Percentiles rank a stretch among this genome's conserved stretches.
Conservation (phyloP, 1,140 invertebrate species). For the Eriosoma lanigerum region DNA sequence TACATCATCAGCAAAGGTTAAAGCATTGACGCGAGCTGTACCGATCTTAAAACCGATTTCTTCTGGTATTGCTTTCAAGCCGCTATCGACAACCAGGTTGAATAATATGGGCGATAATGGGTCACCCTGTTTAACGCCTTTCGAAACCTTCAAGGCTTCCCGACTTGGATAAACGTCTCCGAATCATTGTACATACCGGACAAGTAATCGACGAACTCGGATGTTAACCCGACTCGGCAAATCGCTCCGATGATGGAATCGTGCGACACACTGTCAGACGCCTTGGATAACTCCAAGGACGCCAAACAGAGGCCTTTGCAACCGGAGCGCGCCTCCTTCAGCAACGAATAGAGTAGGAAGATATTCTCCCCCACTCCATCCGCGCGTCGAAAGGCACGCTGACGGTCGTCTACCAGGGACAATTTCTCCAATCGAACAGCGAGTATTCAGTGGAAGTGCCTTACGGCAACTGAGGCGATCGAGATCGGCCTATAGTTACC, state of each 20-base stretch:
- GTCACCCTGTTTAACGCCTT: constrained; percentile 57
- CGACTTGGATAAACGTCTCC: background rate
- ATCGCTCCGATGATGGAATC: background rate
- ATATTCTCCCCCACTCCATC: constrained; percentile 52
- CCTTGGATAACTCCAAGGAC: constrained; percentile 55
- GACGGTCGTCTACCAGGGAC: background rate
- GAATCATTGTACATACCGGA: background rate
- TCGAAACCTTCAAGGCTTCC: constrained; percentile 48
- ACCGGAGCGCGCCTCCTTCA: background rate
- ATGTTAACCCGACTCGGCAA: constrained; percentile 49
- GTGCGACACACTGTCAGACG: constrained; percentile 57
- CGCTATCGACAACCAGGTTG: constrained; percentile 55
- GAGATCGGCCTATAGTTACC: background rate
- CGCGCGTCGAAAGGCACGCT: constrained; percentile 55
- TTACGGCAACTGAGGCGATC: background rate
- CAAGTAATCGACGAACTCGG: constrained; percentile 41
- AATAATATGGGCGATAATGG: constrained; percentile 57
- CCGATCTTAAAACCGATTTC: background rate
- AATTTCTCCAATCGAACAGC: no score
- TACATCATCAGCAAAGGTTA: constrained; percentile 11
- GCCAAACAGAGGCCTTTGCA: background rate
- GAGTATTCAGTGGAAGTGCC: no score
- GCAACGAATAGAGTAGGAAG: background rate
- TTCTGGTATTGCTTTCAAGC: background rate
- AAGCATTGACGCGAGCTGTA: background rate